Conservation (phyloP, 2,888 invertebrate species). For the Andrena flavipes region DNA sequence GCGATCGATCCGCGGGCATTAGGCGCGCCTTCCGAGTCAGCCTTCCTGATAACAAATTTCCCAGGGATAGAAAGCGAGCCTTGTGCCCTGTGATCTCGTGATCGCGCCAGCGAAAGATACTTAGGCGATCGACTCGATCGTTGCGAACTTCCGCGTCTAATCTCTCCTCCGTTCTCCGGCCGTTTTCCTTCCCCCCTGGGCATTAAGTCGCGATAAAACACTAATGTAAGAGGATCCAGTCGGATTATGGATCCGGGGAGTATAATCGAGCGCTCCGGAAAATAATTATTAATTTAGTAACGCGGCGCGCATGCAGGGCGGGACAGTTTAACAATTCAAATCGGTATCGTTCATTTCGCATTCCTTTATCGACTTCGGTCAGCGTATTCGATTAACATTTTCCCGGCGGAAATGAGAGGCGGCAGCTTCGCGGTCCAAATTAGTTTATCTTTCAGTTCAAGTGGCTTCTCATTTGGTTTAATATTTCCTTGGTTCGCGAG, state of each 20-base stretch:
- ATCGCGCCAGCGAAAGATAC: constrained; percentile 9
- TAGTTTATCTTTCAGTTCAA: too few relatives aligned
- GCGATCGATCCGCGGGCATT: constrained; percentile 64
- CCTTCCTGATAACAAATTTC: constrained; percentile 62
- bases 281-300: constrained; percentile 40
- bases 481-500: too few relatives aligned
- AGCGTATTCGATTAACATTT: constrained; percentile 51
- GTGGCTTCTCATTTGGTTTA: too few relatives aligned
- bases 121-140: constrained; percentile 22
- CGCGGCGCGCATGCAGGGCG: constrained; percentile 28
- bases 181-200: not conserved
- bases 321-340: constrained; percentile 46
- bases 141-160: not conserved
- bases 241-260: not conserved
- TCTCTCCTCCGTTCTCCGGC: not conserved
- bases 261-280: not conserved
- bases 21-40: constrained; percentile 60
- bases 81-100: not conserved
- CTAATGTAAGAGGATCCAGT: not conserved
- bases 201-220: not conserved
- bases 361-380: constrained; percentile 42
- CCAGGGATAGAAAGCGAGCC: constrained; percentile 24
- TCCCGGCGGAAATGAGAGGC: constrained; percentile 1
- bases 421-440: too few relatives aligned
- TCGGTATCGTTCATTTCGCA: constrained; percentile 27